Evolutionary conservation across 2,888 invertebrate species (phyloP).

Genomic region (Ypsolopha sequella): DNA sequence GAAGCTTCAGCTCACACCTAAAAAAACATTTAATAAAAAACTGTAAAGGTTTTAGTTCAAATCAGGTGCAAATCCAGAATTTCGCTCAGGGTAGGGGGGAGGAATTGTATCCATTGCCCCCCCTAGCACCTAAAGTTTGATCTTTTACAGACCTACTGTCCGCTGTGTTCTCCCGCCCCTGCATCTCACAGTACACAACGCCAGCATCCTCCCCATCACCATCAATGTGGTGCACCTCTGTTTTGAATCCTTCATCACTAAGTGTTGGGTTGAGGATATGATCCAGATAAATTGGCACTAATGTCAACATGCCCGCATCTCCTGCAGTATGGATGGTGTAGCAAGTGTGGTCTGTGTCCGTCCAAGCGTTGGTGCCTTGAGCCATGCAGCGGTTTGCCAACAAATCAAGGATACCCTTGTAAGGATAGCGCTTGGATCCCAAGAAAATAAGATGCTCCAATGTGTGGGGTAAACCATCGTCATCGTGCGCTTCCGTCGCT

Average conservation of each 20-base stretch:
- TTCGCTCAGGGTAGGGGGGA: no score
- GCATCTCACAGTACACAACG: conserved; percentile 97
- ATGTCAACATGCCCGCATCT: conserved; percentile 86
- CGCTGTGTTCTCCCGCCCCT: conserved; percentile 85
- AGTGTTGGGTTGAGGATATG: conserved; percentile 89
- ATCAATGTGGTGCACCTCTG: conserved; percentile 94
- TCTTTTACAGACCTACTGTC: conserved; percentile 69
- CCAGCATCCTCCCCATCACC: conserved; percentile 92
- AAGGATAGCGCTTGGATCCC: conserved; percentile 91
- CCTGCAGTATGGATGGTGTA: conserved; percentile 90
- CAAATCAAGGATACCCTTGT: conserved; percentile 89
- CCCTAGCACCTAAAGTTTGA: no score
- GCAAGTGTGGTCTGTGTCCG: conserved; percentile 87
- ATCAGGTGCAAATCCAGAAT: no score
- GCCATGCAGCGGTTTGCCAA: conserved; percentile 91
- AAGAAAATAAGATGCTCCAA: conserved; percentile 92
- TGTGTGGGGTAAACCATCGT: conserved; percentile 94
- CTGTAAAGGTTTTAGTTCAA: no score
- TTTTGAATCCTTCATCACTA: conserved; percentile 83
- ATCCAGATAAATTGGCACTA: conserved; percentile 93
- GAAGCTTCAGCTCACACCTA: conserved; percentile 74
- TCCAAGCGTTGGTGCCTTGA: conserved; percentile 94
- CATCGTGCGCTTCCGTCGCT: conserved; percentile 93
- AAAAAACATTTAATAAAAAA: conserved; percentile 4
- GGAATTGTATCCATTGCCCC: no score